Percentiles rank a stretch among this genome's conserved stretches.
These are phyloP conservation scores for Lophochroa leadbeateri DNA, from an alignment of 2,113 vertebrate genomes.

Conservation along the genomic window DNA sequence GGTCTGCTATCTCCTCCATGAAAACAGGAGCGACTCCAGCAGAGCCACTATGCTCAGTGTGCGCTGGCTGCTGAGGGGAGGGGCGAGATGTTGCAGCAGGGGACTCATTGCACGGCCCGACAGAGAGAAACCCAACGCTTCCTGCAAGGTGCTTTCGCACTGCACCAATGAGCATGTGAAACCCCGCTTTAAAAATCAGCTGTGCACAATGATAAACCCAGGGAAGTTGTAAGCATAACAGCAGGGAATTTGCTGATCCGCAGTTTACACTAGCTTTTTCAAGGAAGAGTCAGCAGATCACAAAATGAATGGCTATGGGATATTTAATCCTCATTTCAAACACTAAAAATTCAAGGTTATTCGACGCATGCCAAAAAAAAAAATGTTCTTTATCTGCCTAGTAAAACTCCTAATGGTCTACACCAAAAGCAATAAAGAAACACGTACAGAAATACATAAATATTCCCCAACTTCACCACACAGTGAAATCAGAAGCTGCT, in stretches of 20 bases:
- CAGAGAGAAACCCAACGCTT: neutral
- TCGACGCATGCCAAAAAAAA: neutral
- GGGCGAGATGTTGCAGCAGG: constrained; percentile 66
- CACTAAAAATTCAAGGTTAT: constrained; percentile 52
- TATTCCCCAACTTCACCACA: neutral
- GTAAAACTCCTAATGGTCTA: neutral
- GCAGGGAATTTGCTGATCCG: constrained; percentile 56
- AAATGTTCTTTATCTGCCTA: neutral
- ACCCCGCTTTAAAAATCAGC: neutral
- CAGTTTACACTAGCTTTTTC: neutral
- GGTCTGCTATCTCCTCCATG: constrained; percentile 38
- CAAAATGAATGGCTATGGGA: constrained; percentile 21
- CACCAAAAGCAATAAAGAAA: neutral
- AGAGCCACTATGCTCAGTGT: constrained; percentile 31
- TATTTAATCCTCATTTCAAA: constrained; percentile 35
- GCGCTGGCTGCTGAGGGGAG: constrained; percentile 44
- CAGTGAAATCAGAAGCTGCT: neutral
- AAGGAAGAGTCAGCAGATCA: neutral
- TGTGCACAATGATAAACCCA: neutral
- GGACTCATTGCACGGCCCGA: constrained; percentile 58
- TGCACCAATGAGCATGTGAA: constrained; percentile 56
- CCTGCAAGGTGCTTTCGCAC: constrained; percentile 59
- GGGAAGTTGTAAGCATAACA: neutral
- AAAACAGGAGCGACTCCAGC: constrained; percentile 36
- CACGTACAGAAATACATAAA: neutral